phyloP scores from a whole-genome alignment of 2,888 invertebrate species.

The Brenthis hecate region DNA sequence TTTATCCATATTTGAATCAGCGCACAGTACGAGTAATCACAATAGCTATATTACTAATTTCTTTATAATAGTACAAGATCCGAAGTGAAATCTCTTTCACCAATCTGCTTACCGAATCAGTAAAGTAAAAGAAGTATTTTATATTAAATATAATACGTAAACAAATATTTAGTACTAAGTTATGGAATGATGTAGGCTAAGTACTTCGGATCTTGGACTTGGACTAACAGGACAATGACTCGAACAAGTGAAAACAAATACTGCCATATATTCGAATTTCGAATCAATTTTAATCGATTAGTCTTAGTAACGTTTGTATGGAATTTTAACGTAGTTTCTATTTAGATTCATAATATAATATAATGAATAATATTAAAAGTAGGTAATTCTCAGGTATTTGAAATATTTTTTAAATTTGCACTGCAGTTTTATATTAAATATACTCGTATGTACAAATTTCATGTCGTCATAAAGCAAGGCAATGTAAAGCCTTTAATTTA shows the following conservation, averaged over 20 bases:
- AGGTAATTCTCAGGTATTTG: conserved; percentile 7
- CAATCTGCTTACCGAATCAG: no score
- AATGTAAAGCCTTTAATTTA: no score
- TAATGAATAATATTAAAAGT: conserved; percentile 35
- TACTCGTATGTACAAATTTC: no score
- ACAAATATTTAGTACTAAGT: no score
- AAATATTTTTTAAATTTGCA: conserved; percentile 1
- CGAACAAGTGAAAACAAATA: conserved; percentile 53
- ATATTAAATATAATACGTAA: no score
- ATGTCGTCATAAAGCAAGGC: no score
- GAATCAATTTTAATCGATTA: conserved; percentile 54
- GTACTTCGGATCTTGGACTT: neutral
- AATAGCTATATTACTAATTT: neutral
- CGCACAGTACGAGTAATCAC: conserved; percentile 10
- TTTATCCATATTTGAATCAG: conserved; percentile 5
- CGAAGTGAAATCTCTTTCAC: no score
- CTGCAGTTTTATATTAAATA: neutral
- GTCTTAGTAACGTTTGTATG: conserved; percentile 45
- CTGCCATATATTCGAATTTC: conserved; percentile 75
- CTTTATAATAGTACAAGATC: no score
- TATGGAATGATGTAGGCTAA: no score
- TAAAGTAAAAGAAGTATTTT: no score
- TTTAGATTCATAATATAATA: conserved; percentile 27
- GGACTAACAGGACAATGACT: conserved; percentile 12
- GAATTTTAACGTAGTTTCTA: conserved; percentile 46